These are phyloP conservation scores for Physeter macrocephalus DNA, from an alignment of 2,113 vertebrate species.

Conservation along the genomic window DNA sequence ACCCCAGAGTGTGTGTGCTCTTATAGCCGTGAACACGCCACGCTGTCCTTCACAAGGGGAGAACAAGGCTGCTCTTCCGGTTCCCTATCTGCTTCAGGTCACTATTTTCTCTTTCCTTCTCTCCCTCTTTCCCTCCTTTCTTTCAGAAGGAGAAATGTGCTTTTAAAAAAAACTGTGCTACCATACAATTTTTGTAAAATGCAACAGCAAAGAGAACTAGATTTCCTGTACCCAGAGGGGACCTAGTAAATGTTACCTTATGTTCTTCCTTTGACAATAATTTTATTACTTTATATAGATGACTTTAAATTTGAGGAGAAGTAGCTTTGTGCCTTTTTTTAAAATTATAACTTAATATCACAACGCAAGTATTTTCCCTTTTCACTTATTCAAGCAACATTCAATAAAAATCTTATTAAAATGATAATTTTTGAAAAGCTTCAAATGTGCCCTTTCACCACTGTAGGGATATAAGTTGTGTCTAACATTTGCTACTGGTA, in stretches of 20 bases:
- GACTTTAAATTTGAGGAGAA: not conserved
- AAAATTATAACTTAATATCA: not conserved
- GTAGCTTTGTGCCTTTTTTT: not conserved
- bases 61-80: not conserved
- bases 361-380: not conserved
- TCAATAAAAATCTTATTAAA: not conserved
- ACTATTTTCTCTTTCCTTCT: not conserved
- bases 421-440: not conserved
- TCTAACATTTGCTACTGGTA: not conserved
- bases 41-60: accelerated
- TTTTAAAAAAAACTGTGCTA: too few species aligned
- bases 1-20: accelerated
- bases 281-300: not conserved
- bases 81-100: not conserved
- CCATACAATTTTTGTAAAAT: too few species aligned
- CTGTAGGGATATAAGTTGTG: not conserved
- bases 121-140: not conserved
- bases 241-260: not conserved
- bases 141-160: not conserved
- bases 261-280: not conserved
- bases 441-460: not conserved
- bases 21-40: accelerated
- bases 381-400: not conserved
- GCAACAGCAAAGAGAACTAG: not conserved
- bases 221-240: not conserved